Evolutionary conservation across 2,888 invertebrate genomes (phyloP), one percentile per base, ranked within the genome.

Genomic region (Epirrita christyi): DNA sequence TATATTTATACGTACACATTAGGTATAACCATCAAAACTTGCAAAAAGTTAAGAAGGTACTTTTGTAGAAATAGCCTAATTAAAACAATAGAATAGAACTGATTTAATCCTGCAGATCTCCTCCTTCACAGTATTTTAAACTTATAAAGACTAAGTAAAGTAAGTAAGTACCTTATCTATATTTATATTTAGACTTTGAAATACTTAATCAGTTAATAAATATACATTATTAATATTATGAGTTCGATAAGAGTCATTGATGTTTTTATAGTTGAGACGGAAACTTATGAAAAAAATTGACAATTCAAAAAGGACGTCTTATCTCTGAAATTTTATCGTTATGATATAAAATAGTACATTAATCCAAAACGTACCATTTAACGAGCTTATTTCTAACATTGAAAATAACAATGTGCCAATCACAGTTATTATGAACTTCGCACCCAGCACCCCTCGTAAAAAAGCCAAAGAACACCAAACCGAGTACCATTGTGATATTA

Each of bases 401-500:
- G 59, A 65, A 21, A 67, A 63, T 57, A 64, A 76, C 70, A 74
- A 76, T 71, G 60, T 29, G 11, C 47, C 70, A 71, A 73, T 71
- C 63, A 62, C 62, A 67, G 69, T 73, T 71, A 67, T 70, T 59
- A 65, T 52, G 51, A 58, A 75, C 76, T 74, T 73, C 51, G 55
- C 59, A 79, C 72, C 71, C 58, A 55, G 67, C 55, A 60, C 66
- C 64, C 64, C 66, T 63, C 59, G 59, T 63, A 65, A 75, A 80
- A 80, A 79, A 76, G 69, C 68, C 66, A 74, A 64, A 62, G 67
- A 76, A 68, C 65, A 67, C 68, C 67, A 67, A 76, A 73, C 66
- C 66, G 65, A 64, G 57, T 48, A 69, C 71, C 70, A 80, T 81
- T 83, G 79, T 83, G 70, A 71, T 79, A 81, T 83, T 80, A 84